phyloP scores from a whole-genome alignment of 2,797 vertebrate genomes.

The Trachurus trachurus region DNA sequence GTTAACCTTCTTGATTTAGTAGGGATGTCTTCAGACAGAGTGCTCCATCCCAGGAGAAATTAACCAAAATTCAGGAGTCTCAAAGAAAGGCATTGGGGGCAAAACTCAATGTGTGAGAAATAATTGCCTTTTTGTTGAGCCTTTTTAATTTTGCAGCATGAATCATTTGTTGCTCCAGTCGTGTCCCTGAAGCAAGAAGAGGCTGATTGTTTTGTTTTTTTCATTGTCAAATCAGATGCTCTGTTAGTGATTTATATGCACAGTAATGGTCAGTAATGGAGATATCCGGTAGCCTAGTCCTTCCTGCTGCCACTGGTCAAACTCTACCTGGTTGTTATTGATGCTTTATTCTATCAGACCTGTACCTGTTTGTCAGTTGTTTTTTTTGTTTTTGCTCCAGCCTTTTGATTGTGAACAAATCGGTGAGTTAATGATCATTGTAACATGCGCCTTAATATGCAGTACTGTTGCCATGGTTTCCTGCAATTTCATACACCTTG shows the following conservation, averaged over 20 bases:
- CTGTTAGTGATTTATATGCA: not conserved
- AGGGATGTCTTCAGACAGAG: slow-evolving; percentile 11
- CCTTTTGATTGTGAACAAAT: too few relatives aligned
- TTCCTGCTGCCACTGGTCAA: not conserved
- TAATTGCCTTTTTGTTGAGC: slow-evolving; percentile 4
- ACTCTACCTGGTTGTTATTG: not conserved
- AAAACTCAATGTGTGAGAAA: not conserved
- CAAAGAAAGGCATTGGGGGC: not conserved
- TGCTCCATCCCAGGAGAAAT: slow-evolving; percentile 26
- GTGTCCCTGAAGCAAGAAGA: not conserved
- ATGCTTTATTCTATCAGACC: too few relatives aligned
- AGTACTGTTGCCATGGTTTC: too few relatives aligned
- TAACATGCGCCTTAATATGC: too few relatives aligned
- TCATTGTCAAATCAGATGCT: not conserved
- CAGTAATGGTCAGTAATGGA: not conserved
- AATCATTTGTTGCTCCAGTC: not conserved
- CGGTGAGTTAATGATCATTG: too few relatives aligned
- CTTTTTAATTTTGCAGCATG: slow-evolving; percentile 7
- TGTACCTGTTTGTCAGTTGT: too few relatives aligned
- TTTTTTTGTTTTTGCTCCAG: too few relatives aligned
- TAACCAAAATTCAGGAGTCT: not conserved
- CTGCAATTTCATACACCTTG: too few relatives aligned
- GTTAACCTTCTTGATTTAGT: slow-evolving; percentile 25
- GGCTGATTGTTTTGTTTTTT: not conserved
- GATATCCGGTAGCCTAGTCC: not conserved